Base-by-base conservation (phyloP, 2,113 vertebrate species). In the Todiramphus chloris region DNA sequence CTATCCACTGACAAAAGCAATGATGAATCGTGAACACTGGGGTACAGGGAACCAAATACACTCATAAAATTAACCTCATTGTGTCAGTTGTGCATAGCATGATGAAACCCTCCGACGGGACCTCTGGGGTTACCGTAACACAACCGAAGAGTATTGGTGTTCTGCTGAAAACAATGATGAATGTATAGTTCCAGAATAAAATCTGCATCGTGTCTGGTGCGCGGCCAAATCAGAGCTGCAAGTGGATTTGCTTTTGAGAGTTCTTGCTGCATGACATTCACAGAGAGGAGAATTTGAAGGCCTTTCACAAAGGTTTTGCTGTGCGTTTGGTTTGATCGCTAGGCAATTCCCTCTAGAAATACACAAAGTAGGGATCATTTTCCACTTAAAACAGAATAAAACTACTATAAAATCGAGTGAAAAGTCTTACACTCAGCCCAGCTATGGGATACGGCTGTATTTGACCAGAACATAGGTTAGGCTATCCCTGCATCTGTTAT, bases 1-100 rank as follows among this genome's bases (percentile, higher is more conserved):
- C 91, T 66, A 62, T 91, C 95, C 84, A 66, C 91, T 96, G 94
- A 96, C 95, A 96, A 77, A 82, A 90, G 63, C 96, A 93, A 96
- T 51, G 91, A 96, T 95, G 87, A 96, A 96, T 91, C 94, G 85
- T 59, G 84, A 87, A 41, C 84, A 70, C 0, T 23, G 78, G 87
- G 90, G 87, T 87, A 62, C 67, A 73, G 67, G 50, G 84, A 89
- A 96, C 70, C 70, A 85, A 91, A 89, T 41, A 78, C n/a, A 76
- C 58, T 88, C 88, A 63, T 44, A 97, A 95, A 91, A 95, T 90
- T 89, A 94, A 94, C 78, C 55, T 94, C 82, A 83, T 93, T 89
- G 85, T 94, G 91, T 95, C 94, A 96, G 78, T 50, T 91, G 82
- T 37, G n/a, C 6, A 3, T 4, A 85, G 59, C 41, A 24, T 35